Evolutionary conservation across 2,797 vertebrate species (phyloP).

Genomic region (Gastrophryne carolinensis): DNA sequence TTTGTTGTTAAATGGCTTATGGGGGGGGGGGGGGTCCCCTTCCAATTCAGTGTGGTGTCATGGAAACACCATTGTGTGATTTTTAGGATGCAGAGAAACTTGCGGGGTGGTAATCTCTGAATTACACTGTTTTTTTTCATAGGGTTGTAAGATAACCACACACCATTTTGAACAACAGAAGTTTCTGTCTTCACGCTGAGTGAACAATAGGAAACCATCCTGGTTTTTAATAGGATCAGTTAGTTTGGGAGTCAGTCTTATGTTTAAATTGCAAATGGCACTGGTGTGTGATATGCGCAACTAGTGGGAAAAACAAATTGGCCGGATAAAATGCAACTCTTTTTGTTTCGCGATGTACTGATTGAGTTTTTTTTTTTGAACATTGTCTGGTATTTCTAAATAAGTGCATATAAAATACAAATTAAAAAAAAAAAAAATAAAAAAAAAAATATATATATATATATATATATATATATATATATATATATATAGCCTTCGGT

Average conservation of each 20-base stretch:
- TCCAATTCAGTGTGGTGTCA: conserved; percentile 90
- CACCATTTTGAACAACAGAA: conserved; percentile 88
- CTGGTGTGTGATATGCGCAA: conserved; percentile 91
- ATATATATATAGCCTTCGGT: too few species aligned
- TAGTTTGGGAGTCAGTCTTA: conserved; percentile 83
- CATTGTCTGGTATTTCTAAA: too few species aligned
- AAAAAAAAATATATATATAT: too few species aligned
- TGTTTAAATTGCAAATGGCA: conserved; percentile 99
- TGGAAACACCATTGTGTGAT: conserved; percentile 99
- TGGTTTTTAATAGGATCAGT: conserved; percentile 94
- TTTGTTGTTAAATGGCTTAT: too few species aligned
- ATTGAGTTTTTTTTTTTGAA: too few species aligned
- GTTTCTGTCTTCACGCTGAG: conserved; percentile 97
- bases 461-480: too few species aligned
- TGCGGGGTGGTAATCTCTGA: conserved; percentile 99
- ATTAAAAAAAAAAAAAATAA: too few species aligned
- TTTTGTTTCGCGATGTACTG: too few species aligned
- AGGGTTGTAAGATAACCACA: conserved; percentile 93
- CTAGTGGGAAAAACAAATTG: conserved; percentile 76
- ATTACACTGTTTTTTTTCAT: conserved; percentile 90
- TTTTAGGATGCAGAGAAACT: conserved; percentile 88
- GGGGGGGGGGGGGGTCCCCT: too few species aligned
- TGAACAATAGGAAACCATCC: conserved; percentile 98
- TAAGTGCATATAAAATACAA: too few species aligned
- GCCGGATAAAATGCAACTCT: too few species aligned